Conservation (phyloP, 2,113 vertebrate species). For the Platycercus adscitus region DNA sequence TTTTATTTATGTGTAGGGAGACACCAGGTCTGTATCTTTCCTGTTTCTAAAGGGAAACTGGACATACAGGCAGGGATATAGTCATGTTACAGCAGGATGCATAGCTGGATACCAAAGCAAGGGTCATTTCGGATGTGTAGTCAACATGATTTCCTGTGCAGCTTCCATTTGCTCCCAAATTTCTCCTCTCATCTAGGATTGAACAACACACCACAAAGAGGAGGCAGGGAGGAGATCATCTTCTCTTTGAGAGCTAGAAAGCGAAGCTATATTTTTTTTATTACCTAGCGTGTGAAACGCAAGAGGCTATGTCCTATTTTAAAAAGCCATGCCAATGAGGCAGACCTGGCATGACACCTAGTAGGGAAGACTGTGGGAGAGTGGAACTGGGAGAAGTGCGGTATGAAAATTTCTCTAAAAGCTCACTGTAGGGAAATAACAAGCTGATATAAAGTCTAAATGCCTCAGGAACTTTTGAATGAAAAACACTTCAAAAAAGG, state of each 20-base stretch:
- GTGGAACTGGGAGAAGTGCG: background rate
- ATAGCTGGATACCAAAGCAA: rapidly evolving
- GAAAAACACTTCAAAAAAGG: background rate
- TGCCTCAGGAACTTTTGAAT: background rate
- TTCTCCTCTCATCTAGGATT: background rate
- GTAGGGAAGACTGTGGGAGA: background rate
- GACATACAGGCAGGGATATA: background rate
- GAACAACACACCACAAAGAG: background rate
- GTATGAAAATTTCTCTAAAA: background rate
- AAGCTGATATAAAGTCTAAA: background rate
- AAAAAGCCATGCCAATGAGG: background rate
- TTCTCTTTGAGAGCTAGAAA: background rate
- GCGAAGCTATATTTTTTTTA: background rate
- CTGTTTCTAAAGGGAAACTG: background rate
- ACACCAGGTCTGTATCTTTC: background rate
- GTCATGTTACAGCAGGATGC: too few species aligned
- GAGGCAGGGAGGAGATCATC: background rate
- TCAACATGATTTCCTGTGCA: background rate
- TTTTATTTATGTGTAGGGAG: background rate
- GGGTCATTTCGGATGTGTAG: background rate
- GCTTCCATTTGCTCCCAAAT: background rate
- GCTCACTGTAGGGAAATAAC: background rate
- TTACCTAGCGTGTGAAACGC: background rate
- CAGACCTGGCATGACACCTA: background rate
- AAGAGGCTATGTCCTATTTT: background rate